phyloP scores from a whole-genome alignment of 2,797 vertebrate genomes.

The Odontamblyopus rebecca region DNA sequence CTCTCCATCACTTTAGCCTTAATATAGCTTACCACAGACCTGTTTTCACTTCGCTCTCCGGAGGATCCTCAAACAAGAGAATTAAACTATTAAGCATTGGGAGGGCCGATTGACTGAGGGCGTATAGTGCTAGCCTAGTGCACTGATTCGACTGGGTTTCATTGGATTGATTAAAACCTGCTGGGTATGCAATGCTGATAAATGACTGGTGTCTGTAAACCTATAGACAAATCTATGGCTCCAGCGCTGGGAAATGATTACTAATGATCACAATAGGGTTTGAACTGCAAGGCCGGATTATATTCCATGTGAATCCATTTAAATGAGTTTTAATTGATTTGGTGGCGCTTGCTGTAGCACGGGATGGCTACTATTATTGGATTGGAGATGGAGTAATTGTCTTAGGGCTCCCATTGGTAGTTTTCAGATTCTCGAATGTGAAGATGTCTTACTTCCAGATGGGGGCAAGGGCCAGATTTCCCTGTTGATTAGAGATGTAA shows the following conservation, averaged over 20 bases:
- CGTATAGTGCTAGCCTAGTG: constrained; percentile 42
- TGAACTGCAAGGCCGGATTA: constrained; percentile 61
- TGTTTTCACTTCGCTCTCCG: constrained; percentile 36
- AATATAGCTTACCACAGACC: constrained; percentile 38
- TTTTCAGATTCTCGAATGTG: too few relatives aligned
- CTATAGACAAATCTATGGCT: constrained; percentile 47
- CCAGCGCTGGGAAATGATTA: constrained; percentile 61
- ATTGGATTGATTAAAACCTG: constrained; percentile 63
- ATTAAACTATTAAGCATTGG: constrained; percentile 62
- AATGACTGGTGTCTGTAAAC: constrained; percentile 49
- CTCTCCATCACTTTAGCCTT: constrained; percentile 45
- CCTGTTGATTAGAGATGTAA: too few relatives aligned
- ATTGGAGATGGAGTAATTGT: constrained; percentile 52
- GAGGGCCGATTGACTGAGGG: constrained; percentile 62
- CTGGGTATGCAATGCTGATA: constrained; percentile 45
- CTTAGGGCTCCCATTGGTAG: constrained; percentile 11
- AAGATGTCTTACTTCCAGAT: too few relatives aligned
- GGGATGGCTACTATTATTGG: constrained; percentile 43
- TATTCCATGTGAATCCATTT: constrained; percentile 51
- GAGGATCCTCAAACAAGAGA: constrained; percentile 58
- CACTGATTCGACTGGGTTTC: constrained; percentile 56
- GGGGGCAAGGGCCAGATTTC: too few relatives aligned
- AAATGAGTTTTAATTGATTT: constrained; percentile 72
- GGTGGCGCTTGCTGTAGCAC: constrained; percentile 28
- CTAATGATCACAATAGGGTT: constrained; percentile 65